Conservation (phyloP, 2,797 vertebrate genomes). For the Pangasius djambal region DNA sequence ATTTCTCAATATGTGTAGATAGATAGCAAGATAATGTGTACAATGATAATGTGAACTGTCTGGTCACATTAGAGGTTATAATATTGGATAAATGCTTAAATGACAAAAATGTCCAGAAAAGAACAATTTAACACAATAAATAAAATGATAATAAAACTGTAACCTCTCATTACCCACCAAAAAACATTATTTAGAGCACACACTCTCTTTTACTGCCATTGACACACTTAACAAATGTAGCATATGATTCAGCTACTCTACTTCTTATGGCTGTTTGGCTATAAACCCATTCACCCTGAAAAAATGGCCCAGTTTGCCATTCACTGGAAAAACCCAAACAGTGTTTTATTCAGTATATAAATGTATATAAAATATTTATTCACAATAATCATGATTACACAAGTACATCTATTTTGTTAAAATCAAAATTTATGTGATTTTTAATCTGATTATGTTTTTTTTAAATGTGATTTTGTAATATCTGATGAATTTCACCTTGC, state of each 20-base stretch:
- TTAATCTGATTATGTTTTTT: background rate
- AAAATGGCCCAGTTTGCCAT: conserved; percentile 34
- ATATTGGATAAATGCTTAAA: background rate
- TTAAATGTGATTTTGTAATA: background rate
- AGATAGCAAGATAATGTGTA: background rate
- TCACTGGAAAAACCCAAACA: background rate
- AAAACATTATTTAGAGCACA: conserved; percentile 14
- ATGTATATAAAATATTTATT: no score
- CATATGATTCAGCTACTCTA: conserved; percentile 32
- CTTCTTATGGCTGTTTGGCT: background rate
- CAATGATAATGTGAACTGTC: background rate
- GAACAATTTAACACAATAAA: background rate
- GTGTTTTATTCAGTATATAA: background rate
- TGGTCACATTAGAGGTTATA: background rate
- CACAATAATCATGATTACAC: background rate
- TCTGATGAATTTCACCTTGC: background rate
- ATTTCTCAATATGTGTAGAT: background rate
- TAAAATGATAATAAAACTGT: no score
- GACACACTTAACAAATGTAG: conserved; percentile 40
- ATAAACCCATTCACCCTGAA: conserved; percentile 30
- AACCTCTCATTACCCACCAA: background rate
- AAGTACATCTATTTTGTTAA: background rate
- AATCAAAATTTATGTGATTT: background rate
- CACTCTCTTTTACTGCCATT: conserved; percentile 12
- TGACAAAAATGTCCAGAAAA: background rate